Base-by-base conservation (phyloP, 2,113 vertebrate genomes). In the Hippocampus comes region DNA sequence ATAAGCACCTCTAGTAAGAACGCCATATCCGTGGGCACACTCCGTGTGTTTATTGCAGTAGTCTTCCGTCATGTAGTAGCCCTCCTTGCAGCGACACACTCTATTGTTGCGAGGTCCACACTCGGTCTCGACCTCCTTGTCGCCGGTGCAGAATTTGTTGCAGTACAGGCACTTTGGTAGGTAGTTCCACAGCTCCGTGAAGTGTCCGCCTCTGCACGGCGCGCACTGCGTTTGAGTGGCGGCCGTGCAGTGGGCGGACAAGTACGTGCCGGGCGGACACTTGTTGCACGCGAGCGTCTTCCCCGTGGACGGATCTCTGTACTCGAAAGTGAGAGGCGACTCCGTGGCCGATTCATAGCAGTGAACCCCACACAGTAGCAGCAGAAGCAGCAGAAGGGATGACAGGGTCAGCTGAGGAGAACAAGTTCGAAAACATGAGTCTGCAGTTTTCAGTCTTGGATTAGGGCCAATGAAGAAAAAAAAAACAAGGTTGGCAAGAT, bases 151-250 rank as follows among this genome's bases (percentile, higher is more conserved):
- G 74, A 90, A 74, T 27, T 71, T 83, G 18, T 8, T 80, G 84
- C 93, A 93, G 83, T 91, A 92, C 53, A 92, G 86, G 67, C 93
- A 93, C 55, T 69, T 84, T 4, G 81, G 61, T 72, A 93, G 55
- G 84, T 90, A 92, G 84, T 93, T 91, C 88, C 87, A 91, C 68
- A 84, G 65, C 77, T 87, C 72, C 0, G 92, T 94, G 81, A 70
- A 94, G 55, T 92, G 89, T 0, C 68, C 2, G 0, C 0, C 0
- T 2, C 53, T 70, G 70, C 92, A 94, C 0, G 65, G 12, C 0
- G 0, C 23, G 51, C 93, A 94, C 64, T 51, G 1, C 0, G 91
- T 93, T 43, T 51, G 38, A 2, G 25, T 25, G 49, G 57, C 77
- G 48, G 72, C 53, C 0, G 84, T 90, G 78, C 93, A 94, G 61